Evolutionary conservation across 2,797 vertebrate genomes (phyloP), one percentile per base, ranked within the genome.

Genomic region (Oreochromis grahami): DNA sequence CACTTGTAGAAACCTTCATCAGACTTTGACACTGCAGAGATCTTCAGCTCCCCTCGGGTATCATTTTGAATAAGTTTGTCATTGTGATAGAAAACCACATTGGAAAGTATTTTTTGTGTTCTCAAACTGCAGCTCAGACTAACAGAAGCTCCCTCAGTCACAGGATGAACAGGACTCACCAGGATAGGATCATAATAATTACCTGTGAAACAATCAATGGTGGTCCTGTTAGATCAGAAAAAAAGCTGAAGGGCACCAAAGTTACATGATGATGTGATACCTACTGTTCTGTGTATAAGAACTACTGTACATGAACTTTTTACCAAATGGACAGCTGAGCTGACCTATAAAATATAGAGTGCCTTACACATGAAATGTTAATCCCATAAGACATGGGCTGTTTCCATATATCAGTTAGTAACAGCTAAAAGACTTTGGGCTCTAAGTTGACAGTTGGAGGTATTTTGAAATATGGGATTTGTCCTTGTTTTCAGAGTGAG

Each of bases 181-280:
- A 38, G 36, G 36, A 38, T 38, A 38, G 36, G 36, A 10, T 0
- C 21, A 53, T 24, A 2, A 52, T 2, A 4, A 13, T 24, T 0
- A 53, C 24, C 21, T 53, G 52, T 53, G 52, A 53, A 0, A 53
- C 6, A 53, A 53, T 12, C 11, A 53, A 4, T 52, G 51, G 1
- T 52, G 51, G 1, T 52, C n/a, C 51, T 11, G 5, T 52, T 21
- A 52, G 19, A n/a, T 52, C 50, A 52, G 19, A n/a, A n/a, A 53
- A 52, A 53, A 53, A 53, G 52, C 3, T 53, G 11, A 53, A 53
- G 51, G 51, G 51, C n/a, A 52, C n/a, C 3, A 52, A 21, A 52
- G n/a, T 21, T 21, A 21, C n/a, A 52, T 21, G 51, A 52, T 52
- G 3, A 21, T 21, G 51, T 51, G 19, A 51, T 51, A 51, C 50